Base-by-base conservation (phyloP, 2,797 vertebrate genomes). In the Prunella strophiata region DNA sequence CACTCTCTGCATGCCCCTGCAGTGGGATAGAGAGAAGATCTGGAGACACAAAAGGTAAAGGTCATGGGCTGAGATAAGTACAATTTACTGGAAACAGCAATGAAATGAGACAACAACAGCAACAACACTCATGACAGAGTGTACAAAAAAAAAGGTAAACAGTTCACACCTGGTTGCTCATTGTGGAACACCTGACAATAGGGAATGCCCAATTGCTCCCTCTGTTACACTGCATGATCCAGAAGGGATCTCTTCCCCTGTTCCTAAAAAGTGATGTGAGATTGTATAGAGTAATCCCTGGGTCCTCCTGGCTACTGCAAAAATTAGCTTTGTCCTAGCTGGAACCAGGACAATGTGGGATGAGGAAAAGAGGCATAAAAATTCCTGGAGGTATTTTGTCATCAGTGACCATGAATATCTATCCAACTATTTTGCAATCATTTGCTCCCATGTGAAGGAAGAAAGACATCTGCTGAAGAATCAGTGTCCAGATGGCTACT, bases 181-280 rank as follows among this genome's bases (percentile, higher is more conserved):
- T 50, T 23, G 25, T 10, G 29, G 23, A 50, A 16, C 17, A 32
- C 16, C 29, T 30, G 11, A 29, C 16, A 70, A 21, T 4, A 50
- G 9, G 7, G 27, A 50, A n/a, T 29, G 29, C 16, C 18, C 4
- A 5, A 4, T 6, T 18, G 9, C 36, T 34, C 23, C 36, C 29
- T 76, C 32, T 5, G 2, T 27, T 47, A 15, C 27, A 16, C 6
- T 29, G n/a, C 3, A 7, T 47, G 27, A 57, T 6, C n/a, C n/a
- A n/a, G n/a, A 45, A 58, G 23, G 16, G 23, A n/a, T n/a, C 21
- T n/a, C 52, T 73, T 52, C 3, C 14, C 2, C 19, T 0, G 0
- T 50, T 36, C 32, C 36, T n/a, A 70, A 36, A 34, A 38, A n/a
- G n/a, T 45, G 32, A 30, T 51, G 16, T 38, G 43, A 63, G 8